Evolutionary conservation across 2,888 invertebrate species (phyloP), one percentile per base, ranked within the genome.

Genomic region (Phania funesta): DNA sequence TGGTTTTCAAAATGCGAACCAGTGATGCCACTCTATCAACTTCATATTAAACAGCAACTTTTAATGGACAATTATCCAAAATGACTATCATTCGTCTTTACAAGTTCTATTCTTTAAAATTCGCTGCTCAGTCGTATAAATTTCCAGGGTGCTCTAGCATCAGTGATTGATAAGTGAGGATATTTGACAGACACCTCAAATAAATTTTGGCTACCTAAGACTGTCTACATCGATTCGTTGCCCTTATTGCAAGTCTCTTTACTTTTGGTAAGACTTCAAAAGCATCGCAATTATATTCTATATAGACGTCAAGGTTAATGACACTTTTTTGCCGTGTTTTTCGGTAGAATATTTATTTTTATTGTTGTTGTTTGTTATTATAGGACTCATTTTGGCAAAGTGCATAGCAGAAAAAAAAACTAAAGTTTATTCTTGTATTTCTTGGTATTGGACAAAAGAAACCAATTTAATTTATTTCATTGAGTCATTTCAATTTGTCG

Each of bases 221-320:
- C n/a, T n/a, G n/a, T 29, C 22, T 56, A 58, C 18, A 24, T 50
- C 3, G 26, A 13, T 9, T 26, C 46, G 32, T 62, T 22, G 44
- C 9, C 3, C 29, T n/a, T n/a, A 52, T 44, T 35, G 52, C 22
- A 35, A 11, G 13, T 46, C 54, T 13, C 11, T 46, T 46, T 24
- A 60, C 16, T 70, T 44, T n/a, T 81, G 41, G 52, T 58, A 38
- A 77, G 67, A 67, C 68, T 73, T 73, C 54, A 32, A 76, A 64
- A 41, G 38, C 71, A 81, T 77, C 77, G 46, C n/a, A 29, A 77
- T 29, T 18, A 50, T 44, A 56, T 48, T 60, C 22, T 32, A 48
- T 56, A 78, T 70, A 65, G 78, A 82, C 78, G 50, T 82, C 82
- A 82, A 82, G 77, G 82, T 78, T 74, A 82, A 74, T 78, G 82